Percentiles rank a stretch among this genome's conserved stretches.
These are phyloP conservation scores for Callosobruchus maculatus DNA, from an alignment of 2,888 invertebrate species.

Conservation along the genomic window DNA sequence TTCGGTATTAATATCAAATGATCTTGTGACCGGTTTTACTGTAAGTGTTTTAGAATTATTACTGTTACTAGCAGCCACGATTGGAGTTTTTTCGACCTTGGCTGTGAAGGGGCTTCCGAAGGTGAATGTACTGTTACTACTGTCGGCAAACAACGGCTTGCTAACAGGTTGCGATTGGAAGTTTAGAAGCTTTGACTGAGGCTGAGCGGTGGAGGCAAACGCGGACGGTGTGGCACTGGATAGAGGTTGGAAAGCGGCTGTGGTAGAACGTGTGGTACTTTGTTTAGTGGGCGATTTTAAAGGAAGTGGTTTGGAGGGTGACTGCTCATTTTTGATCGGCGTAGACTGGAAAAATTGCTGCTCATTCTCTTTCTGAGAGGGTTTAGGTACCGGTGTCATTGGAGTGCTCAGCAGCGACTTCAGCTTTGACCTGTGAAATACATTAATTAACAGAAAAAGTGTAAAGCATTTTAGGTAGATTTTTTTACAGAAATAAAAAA, in stretches of 20 bases:
- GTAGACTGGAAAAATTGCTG: slow-evolving; percentile 34
- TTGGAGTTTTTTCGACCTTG: background rate
- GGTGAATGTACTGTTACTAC: too few species aligned
- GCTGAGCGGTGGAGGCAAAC: slow-evolving; percentile 20
- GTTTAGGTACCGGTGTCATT: slow-evolving; percentile 25
- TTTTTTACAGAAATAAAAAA: too few species aligned
- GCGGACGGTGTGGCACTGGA: slow-evolving; percentile 8
- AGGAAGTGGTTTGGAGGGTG: background rate
- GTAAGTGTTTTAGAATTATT: too few species aligned
- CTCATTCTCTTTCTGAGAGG: slow-evolving; percentile 16
- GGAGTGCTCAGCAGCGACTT: slow-evolving; percentile 24
- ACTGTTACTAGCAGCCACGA: background rate
- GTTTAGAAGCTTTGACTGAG: slow-evolving; percentile 4
- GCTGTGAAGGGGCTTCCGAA: background rate
- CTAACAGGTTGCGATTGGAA: background rate
- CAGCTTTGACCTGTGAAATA: background rate
- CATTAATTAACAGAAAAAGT: too few species aligned
- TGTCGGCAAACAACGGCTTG: too few species aligned
- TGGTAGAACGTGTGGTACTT: background rate
- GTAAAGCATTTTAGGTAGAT: too few species aligned
- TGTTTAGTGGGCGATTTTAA: background rate
- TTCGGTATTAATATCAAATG: background rate
- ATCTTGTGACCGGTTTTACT: background rate
- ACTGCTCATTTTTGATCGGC: slow-evolving; percentile 18
- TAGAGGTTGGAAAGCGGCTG: too few species aligned